A percentile compares a stretch with the other conserved stretches of the same genome.
phyloP scores from a whole-genome alignment of 2,888 invertebrate species.

The Drosophila testacea region DNA sequence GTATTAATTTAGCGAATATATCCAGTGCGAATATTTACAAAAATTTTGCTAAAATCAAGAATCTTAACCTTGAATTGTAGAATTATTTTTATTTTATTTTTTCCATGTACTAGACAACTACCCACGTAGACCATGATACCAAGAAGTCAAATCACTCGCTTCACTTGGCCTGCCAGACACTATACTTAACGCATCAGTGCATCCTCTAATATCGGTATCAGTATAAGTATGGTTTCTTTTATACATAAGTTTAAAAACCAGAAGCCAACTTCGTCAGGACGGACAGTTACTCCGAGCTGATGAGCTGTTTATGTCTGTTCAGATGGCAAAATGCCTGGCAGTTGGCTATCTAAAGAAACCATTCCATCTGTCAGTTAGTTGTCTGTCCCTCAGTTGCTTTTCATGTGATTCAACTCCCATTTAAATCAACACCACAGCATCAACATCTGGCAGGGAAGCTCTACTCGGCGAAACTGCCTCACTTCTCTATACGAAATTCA shows the following conservation, averaged over 20 bases:
- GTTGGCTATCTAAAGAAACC: slow-evolving; percentile 11
- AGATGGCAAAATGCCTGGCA: slow-evolving; percentile 1
- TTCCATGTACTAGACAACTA: not conserved
- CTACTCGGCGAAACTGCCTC: not conserved
- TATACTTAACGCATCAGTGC: slow-evolving; percentile 47
- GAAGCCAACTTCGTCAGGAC: not conserved
- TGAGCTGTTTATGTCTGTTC: slow-evolving; percentile 21
- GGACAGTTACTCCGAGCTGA: not conserved
- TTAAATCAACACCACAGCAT: slow-evolving; percentile 16
- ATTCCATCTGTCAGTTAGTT: slow-evolving; percentile 21
- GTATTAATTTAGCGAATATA: too few species aligned
- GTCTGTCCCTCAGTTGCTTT: slow-evolving; percentile 1
- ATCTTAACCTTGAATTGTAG: too few species aligned
- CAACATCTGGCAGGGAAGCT: slow-evolving; percentile 24
- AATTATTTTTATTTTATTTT: too few species aligned
- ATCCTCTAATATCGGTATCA: not conserved
- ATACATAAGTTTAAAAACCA: not conserved
- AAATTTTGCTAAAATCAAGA: too few species aligned
- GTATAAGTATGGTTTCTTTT: not conserved
- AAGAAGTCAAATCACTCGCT: slow-evolving; percentile 41
- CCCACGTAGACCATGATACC: slow-evolving; percentile 1
- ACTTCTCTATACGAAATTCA: slow-evolving; percentile 18
- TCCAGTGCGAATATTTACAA: too few species aligned
- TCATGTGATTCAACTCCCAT: slow-evolving; percentile 12
- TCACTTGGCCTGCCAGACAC: slow-evolving; percentile 34